Base-by-base conservation (phyloP, 2,113 vertebrate species). In the Cottus gobio region DNA sequence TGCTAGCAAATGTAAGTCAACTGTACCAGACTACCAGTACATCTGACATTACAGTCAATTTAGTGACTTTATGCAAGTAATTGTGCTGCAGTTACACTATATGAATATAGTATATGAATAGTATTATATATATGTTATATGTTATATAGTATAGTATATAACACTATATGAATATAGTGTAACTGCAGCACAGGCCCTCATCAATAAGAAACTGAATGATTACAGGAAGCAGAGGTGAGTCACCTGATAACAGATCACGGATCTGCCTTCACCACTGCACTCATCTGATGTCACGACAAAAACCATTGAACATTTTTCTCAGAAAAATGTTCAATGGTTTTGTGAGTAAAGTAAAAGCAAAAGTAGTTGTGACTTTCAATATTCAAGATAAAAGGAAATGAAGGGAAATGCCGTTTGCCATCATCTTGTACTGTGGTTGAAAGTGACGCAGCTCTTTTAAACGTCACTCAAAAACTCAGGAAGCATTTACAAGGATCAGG, bases 161-260 rank as follows among this genome's bases (percentile, higher is more conserved):
- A n/a, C n/a, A n/a, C n/a, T n/a, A n/a, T n/a, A n/a, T n/a, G n/a
- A n/a, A n/a, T n/a, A n/a, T n/a, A n/a, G n/a, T n/a, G n/a, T n/a
- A n/a, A n/a, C n/a, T n/a, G n/a, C n/a, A n/a, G n/a, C n/a, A 90
- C 98, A 98, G 93, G 97, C 97, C 52, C 96, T 99, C 89, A 99
- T 99, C 93, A 99, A 93, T 88, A 99, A 98, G 95, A 99, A 98
- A 90, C 95, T 99, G 89, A 99, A 99, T 37, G 97, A 99, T 90
- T 99, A 99, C 93, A 95, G 97, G 61, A 99, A 98, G 94, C 94
- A 95, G 56, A 95, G 93, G 95, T 95, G 72, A 89, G 87, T 30
- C 24, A n/a, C 56, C 24, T 31, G 0, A 70, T 26, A 56, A 16
- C 52, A 15, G 2, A 4, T 7, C 7, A 31, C 13, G 11, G 28